These are phyloP conservation scores for Varanus salvator DNA, from an alignment of 2,113 vertebrate species.

Conservation along the genomic window DNA sequence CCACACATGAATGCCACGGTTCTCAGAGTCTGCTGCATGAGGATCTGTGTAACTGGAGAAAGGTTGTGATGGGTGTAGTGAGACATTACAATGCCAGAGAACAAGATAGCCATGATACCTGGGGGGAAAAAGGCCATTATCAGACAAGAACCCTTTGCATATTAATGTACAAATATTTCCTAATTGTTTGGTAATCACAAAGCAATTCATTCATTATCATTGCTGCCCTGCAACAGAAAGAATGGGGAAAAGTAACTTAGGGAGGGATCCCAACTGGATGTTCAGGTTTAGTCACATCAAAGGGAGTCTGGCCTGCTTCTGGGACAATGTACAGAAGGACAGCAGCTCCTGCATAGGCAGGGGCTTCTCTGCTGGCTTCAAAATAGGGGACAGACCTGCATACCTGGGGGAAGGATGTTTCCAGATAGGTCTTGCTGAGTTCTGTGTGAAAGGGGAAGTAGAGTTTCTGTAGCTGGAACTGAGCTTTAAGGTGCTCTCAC, in stretches of 20 bases:
- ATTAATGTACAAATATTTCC: not conserved
- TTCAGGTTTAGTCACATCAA: not conserved
- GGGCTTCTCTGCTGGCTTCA: not conserved
- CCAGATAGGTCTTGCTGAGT: too few relatives aligned
- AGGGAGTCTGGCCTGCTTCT: not conserved
- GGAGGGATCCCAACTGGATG: not conserved
- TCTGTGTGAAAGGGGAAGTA: too few relatives aligned
- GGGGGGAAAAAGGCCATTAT: not conserved
- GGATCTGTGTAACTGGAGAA: constrained; percentile 97
- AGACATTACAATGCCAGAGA: constrained; percentile 98
- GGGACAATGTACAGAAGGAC: not conserved
- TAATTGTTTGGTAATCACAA: not conserved
- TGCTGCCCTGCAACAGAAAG: not conserved
- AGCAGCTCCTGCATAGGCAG: not conserved
- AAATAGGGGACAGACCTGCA: not conserved
- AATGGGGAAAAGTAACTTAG: not conserved
- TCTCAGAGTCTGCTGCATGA: constrained; percentile 98
- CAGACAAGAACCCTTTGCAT: not conserved
- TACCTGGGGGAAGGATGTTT: not conserved
- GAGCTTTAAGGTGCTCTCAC: not conserved
- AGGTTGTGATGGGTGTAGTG: constrained; percentile 99
- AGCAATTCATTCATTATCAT: not conserved
- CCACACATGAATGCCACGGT: constrained; percentile 97
- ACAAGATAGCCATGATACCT: constrained; percentile 99
- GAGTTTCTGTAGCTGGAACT: not conserved